Evolutionary conservation across 2,888 invertebrate genomes (phyloP).

Genomic region (Heteropelma amictum): DNA sequence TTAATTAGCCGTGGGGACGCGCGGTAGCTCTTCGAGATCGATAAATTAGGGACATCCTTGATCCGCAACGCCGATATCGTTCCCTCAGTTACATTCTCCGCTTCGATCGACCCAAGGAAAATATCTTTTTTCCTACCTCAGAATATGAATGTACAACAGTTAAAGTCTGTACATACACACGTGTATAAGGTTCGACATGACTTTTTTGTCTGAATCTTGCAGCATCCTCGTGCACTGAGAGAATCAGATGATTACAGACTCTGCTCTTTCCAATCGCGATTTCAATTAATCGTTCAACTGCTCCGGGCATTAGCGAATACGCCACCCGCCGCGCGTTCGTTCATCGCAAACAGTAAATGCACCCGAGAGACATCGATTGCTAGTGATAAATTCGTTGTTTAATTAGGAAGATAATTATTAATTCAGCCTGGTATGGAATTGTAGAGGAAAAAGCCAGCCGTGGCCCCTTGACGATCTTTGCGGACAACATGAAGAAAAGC

Average conservation of each 20-base stretch:
- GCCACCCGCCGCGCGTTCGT: slow-evolving; percentile 48
- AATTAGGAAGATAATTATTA: slow-evolving; percentile 55
- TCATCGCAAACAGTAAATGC: neutral
- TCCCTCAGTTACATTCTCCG: neutral
- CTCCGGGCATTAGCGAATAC: slow-evolving; percentile 36
- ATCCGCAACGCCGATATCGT: slow-evolving; percentile 64
- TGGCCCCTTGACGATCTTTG: neutral
- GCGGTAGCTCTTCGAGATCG: slow-evolving; percentile 56
- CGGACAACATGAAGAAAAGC: neutral
- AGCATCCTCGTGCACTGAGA: neutral
- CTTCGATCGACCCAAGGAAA: neutral
- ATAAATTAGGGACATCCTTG: slow-evolving; percentile 64
- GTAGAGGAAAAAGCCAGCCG: neutral
- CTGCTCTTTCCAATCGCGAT: slow-evolving; percentile 41
- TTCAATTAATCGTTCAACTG: slow-evolving; percentile 50
- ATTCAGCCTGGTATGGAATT: slow-evolving; percentile 18
- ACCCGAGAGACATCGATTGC: slow-evolving; percentile 13
- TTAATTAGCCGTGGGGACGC: slow-evolving; percentile 66
- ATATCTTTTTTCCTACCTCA: neutral
- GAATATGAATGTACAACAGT: neutral
- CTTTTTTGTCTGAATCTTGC: neutral
- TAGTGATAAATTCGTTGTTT: slow-evolving; percentile 56
- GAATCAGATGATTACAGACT: slow-evolving; percentile 20
- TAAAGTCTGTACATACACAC: neutral
- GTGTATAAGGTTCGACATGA: neutral